phyloP scores from a whole-genome alignment of 2,888 invertebrate genomes.

The Malthinus flaveolus region DNA sequence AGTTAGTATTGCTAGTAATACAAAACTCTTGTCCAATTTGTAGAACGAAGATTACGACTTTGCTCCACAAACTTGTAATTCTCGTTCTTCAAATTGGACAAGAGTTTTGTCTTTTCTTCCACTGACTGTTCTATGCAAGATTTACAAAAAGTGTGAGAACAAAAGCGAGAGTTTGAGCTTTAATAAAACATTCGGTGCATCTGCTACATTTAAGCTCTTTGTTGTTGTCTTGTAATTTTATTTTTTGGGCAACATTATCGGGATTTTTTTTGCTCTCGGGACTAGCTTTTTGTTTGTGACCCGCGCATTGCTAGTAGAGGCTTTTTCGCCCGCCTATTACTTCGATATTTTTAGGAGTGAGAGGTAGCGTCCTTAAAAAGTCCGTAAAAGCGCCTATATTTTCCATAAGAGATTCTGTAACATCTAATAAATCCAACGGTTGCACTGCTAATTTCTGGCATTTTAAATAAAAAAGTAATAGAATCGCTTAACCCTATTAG shows the following conservation, averaged over 20 bases:
- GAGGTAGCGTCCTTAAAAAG: neutral
- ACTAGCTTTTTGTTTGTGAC: too few species aligned
- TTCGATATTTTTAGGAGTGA: neutral
- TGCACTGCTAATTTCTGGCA: neutral
- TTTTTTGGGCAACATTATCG: neutral
- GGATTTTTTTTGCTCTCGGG: neutral
- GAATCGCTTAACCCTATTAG: constrained; percentile 46
- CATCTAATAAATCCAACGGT: constrained; percentile 1
- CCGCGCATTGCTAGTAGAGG: neutral
- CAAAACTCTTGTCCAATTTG: constrained; percentile 53
- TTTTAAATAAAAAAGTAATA: constrained; percentile 14
- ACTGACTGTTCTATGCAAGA: constrained; percentile 70
- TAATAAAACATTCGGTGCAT: constrained; percentile 74
- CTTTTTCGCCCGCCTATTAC: neutral
- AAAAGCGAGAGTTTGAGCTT: constrained; percentile 70
- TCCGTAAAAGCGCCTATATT: constrained; percentile 1
- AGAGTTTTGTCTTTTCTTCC: constrained; percentile 69
- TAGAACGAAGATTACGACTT: constrained; percentile 60
- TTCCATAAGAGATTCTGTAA: constrained; percentile 1
- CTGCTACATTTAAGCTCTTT: constrained; percentile 75
- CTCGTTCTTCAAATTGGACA: constrained; percentile 71
- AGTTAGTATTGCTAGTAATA: too few species aligned
- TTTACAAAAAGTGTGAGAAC: constrained; percentile 76
- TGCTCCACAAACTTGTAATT: constrained; percentile 58
- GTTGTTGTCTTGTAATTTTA: constrained; percentile 56